These are phyloP conservation scores for Xenentodon cancila DNA, from an alignment of 2,797 vertebrate species.

Conservation along the genomic window DNA sequence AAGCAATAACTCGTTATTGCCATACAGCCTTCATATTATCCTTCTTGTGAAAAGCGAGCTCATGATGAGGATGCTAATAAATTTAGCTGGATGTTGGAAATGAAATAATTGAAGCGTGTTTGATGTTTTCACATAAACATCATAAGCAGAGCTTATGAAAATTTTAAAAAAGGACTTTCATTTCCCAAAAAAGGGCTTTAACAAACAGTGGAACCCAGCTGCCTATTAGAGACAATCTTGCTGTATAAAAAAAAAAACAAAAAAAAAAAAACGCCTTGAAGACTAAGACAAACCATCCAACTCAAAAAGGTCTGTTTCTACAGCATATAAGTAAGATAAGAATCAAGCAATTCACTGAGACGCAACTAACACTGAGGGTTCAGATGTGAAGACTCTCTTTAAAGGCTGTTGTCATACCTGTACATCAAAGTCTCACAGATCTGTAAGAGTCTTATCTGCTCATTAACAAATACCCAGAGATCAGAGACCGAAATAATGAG, in stretches of 20 bases:
- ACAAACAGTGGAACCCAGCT: slow-evolving; percentile 59
- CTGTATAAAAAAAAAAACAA: slow-evolving; percentile 27
- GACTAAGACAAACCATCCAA: slow-evolving; percentile 44
- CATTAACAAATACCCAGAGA: slow-evolving; percentile 63
- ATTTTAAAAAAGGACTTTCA: slow-evolving; percentile 52
- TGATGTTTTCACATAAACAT: slow-evolving; percentile 72
- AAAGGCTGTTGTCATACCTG: slow-evolving; percentile 58
- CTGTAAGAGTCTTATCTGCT: slow-evolving; percentile 65
- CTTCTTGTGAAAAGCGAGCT: slow-evolving; percentile 46
- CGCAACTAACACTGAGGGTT: slow-evolving; percentile 11
- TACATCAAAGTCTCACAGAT: slow-evolving; percentile 60
- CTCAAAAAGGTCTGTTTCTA: slow-evolving; percentile 33
- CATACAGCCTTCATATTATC: slow-evolving; percentile 39
- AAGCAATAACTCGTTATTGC: slow-evolving; percentile 21
- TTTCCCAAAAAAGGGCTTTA: slow-evolving; percentile 48
- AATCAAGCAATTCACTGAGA: slow-evolving; percentile 33
- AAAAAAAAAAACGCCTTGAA: slow-evolving; percentile 12
- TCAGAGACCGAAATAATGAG: slow-evolving; percentile 63
- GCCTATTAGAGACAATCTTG: slow-evolving; percentile 43
- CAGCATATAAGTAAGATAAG: slow-evolving; percentile 10
- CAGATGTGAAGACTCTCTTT: slow-evolving; percentile 27
- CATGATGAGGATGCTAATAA: slow-evolving; percentile 68
- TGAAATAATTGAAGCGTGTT: slow-evolving; percentile 67
- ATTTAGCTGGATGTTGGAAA: slow-evolving; percentile 49
- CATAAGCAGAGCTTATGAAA: slow-evolving; percentile 36